A percentile compares a stretch with the other conserved stretches of the same genome.
Evolutionary conservation across 2,113 vertebrate genomes (phyloP).

Genomic region (Thunnus maccoyii): DNA sequence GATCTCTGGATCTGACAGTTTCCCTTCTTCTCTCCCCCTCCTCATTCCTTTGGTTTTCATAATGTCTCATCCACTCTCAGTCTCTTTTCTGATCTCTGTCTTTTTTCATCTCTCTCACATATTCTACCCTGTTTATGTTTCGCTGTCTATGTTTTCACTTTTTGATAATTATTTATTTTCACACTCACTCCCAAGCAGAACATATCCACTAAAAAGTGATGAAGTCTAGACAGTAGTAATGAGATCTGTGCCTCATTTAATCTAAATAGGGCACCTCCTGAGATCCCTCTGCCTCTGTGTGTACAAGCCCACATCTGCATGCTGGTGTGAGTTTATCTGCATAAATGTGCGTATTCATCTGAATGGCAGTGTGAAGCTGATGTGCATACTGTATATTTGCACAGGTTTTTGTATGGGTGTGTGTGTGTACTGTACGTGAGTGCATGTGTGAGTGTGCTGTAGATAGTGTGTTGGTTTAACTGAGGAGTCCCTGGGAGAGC

Average conservation of each 20-base stretch:
- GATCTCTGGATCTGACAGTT: not conserved
- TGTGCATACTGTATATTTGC: slow-evolving; percentile 2
- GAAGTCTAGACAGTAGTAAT: slow-evolving; percentile 47
- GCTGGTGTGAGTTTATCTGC: slow-evolving; percentile 1
- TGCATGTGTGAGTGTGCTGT: slow-evolving; percentile 17
- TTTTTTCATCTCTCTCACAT: not conserved
- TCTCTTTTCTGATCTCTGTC: slow-evolving; percentile 11
- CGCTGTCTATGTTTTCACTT: slow-evolving; percentile 14
- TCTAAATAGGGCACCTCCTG: slow-evolving; percentile 43
- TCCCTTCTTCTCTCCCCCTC: not conserved
- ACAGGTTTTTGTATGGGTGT: slow-evolving; percentile 7
- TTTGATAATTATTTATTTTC: not conserved
- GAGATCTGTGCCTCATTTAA: slow-evolving; percentile 53
- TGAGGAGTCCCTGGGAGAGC: slow-evolving; percentile 68
- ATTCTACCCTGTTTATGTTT: not conserved
- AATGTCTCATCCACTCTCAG: not conserved
- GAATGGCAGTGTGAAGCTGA: slow-evolving; percentile 12
- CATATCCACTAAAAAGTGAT: slow-evolving; percentile 30
- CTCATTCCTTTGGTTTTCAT: not conserved
- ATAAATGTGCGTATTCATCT: slow-evolving; percentile 10
- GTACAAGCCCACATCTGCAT: slow-evolving; percentile 17
- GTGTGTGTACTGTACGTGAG: slow-evolving; percentile 6
- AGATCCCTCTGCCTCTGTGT: slow-evolving; percentile 26
- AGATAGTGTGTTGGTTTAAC: slow-evolving; percentile 59
- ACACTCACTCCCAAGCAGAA: slow-evolving; percentile 2